Evolutionary conservation across 2,888 invertebrate genomes (phyloP), one percentile per base, ranked within the genome.

Genomic region (Erpobdella octoculata): DNA sequence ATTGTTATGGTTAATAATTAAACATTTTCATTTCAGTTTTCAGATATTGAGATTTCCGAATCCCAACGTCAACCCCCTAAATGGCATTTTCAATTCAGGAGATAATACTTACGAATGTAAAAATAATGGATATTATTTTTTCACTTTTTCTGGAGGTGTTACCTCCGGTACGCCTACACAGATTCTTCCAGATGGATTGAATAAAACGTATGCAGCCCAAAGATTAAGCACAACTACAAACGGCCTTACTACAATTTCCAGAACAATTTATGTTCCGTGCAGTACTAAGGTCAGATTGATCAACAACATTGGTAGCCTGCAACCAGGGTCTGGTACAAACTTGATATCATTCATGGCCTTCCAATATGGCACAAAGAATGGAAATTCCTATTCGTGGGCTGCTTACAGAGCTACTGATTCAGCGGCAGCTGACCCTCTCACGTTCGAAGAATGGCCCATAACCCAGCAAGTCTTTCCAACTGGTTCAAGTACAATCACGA

Each of bases 91-190:
- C 67, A 64, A 73, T n/a, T 28, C 71, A 9, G 64, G 67, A 18
- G 61, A 53, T 25, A 48, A 66, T 21, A 41, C 48, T 48, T 73
- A 73, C 46, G 33, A 36, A 25, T 73, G 73, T 46, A 61, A 37
- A n/a, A 41, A 46, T 4, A n/a, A 38, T 18, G 33, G 31, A 1
- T 41, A 48, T 4, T 73, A 67, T 31, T 73, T 67, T 41, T 67
- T 73, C 48, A 73, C 65, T 25, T 71, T 73, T 59, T 65, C 71
- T 9, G 73, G 65, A 9, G 73, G 73, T 41, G 71, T 73, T 61
- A 33, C 71, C 25, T 59, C 37, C 35, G 65, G 59, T 18, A 15
- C 35, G 36, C 15, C 31, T 2, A 58, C 73, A 12, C 37, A 48
- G 18, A 35, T 71, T 31, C 25, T 53, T 36, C 35, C 71, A 15